Percentiles rank a stretch among this genome's conserved stretches.
These are phyloP conservation scores for Donacobius atricapilla DNA, from an alignment of 2,113 vertebrate genomes.

Conservation along the genomic window DNA sequence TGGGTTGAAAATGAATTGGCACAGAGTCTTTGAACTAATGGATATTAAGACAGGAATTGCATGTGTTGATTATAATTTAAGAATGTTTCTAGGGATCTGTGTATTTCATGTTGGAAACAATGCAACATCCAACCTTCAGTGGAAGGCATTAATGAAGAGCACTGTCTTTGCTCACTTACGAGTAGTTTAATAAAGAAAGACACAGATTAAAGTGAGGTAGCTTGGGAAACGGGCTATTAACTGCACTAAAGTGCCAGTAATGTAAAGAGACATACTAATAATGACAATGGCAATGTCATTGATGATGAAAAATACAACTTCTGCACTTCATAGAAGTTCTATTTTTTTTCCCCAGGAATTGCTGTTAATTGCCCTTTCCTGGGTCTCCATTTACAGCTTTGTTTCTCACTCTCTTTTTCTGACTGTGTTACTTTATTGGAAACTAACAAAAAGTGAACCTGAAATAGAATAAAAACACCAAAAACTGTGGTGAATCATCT, in stretches of 20 bases:
- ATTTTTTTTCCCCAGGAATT: not conserved
- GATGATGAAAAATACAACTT: conserved; percentile 52
- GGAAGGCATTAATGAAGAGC: not conserved
- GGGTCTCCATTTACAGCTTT: not conserved
- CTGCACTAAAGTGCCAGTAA: conserved; percentile 49
- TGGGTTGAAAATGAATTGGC: not conserved
- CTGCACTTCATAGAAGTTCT: not conserved
- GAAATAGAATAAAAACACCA: not conserved
- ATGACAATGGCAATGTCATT: conserved; percentile 62
- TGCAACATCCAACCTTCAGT: not conserved
- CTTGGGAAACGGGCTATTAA: conserved; percentile 61
- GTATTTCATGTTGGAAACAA: not conserved
- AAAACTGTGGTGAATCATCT: not conserved
- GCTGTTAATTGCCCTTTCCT: conserved; percentile 30
- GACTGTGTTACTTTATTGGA: not conserved
- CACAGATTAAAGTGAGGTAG: conserved; percentile 13
- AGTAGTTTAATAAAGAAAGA: conserved; percentile 53
- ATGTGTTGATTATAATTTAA: not conserved
- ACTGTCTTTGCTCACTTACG: not conserved
- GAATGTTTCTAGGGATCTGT: not conserved
- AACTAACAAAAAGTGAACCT: not conserved
- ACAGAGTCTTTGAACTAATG: not conserved
- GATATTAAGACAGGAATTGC: not conserved
- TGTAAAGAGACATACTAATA: conserved; percentile 54
- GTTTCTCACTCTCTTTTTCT: not conserved